A percentile compares a stretch with the other conserved stretches of the same genome.
These are phyloP conservation scores for Lacerta agilis DNA, from an alignment of 2,797 vertebrate species.

Conservation along the genomic window DNA sequence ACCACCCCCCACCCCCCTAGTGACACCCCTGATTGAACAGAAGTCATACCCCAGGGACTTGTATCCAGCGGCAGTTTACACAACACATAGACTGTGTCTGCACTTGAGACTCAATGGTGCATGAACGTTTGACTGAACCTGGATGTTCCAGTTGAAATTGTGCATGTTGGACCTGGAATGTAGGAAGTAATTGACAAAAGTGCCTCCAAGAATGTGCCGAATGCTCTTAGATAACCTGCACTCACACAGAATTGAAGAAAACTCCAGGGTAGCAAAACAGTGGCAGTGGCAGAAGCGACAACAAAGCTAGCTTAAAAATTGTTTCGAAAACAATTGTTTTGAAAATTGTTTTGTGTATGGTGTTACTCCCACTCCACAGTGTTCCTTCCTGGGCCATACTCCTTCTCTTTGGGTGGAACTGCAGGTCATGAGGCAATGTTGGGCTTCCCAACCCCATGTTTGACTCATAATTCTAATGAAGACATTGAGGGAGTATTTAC, in stretches of 20 bases:
- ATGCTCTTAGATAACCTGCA: not conserved
- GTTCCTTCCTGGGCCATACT: not conserved
- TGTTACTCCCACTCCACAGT: not conserved
- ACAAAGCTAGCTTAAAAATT: not conserved
- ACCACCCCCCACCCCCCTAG: too few relatives aligned
- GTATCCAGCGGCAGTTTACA: not conserved
- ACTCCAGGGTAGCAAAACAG: not conserved
- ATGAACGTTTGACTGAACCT: too few relatives aligned
- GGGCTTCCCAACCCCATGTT: not conserved
- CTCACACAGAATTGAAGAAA: not conserved
- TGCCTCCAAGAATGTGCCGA: not conserved
- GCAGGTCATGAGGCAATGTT: not conserved
- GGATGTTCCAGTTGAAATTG: too few relatives aligned
- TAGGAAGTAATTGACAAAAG: not conserved
- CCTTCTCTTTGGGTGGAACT: not conserved
- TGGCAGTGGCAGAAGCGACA: not conserved
- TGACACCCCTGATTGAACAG: not conserved
- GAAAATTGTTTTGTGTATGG: too few relatives aligned
- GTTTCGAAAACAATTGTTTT: not conserved
- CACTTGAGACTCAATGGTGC: not conserved
- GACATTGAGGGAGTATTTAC: not conserved
- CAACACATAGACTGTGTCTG: not conserved
- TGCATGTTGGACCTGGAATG: not conserved
- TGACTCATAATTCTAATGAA: not conserved
- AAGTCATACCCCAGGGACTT: not conserved